Evolutionary conservation across 2,888 invertebrate genomes (phyloP).

Genomic region (Ochropleura leucogaster): DNA sequence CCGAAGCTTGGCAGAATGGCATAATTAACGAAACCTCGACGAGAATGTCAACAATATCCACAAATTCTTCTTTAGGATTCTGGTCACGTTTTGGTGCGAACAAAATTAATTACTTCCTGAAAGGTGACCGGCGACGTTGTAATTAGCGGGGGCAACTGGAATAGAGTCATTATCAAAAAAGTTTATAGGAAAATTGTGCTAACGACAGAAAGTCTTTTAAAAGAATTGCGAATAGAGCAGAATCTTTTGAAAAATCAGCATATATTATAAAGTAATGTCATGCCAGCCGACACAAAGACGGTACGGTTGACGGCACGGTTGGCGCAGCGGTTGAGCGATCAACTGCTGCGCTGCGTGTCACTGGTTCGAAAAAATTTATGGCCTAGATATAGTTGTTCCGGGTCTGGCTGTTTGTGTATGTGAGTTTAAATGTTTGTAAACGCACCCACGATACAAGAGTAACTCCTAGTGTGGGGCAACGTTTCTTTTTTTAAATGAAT

Average conservation of each 20-base stretch:
- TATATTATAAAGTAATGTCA: no score
- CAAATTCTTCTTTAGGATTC: slow-evolving; percentile 61
- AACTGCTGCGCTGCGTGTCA: no score
- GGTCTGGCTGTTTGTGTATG: no score
- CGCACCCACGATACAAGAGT: no score
- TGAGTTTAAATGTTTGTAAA: no score
- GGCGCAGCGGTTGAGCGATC: no score
- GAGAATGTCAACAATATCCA: slow-evolving; percentile 60
- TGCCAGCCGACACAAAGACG: no score
- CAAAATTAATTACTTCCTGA: slow-evolving; percentile 64
- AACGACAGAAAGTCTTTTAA: slow-evolving; percentile 16
- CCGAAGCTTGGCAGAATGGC: slow-evolving; percentile 34
- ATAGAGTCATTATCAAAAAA: slow-evolving; percentile 48
- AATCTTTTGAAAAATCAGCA: slow-evolving; percentile 32
- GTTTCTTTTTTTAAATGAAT: no score
- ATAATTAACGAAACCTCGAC: slow-evolving; percentile 62
- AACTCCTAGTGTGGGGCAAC: no score
- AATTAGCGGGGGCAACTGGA: slow-evolving; percentile 57
- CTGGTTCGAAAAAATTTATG: no score
- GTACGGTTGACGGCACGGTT: no score
- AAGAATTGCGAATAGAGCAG: slow-evolving; percentile 26
- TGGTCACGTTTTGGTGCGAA: slow-evolving; percentile 65
- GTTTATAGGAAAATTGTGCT: slow-evolving; percentile 36
- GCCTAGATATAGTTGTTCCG: no score
- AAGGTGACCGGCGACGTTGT: slow-evolving; percentile 55